These are phyloP conservation scores for Eurytoma adleriae DNA, from an alignment of 2,888 invertebrate species.

Conservation along the genomic window DNA sequence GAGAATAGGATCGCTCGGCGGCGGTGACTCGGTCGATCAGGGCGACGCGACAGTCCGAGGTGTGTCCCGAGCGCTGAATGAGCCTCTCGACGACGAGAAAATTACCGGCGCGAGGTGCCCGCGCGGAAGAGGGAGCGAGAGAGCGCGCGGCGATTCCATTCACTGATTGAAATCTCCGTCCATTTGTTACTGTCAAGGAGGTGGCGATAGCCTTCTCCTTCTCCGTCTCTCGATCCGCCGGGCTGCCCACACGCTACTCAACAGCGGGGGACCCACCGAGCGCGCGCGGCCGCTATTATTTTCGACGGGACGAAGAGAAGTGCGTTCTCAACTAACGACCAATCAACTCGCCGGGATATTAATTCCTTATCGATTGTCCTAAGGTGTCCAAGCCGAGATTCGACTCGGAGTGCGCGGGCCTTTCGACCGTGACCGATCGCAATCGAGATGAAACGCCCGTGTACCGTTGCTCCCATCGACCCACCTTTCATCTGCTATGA, in stretches of 20 bases:
- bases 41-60: conserved; percentile 69
- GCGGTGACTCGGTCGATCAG: conserved; percentile 42
- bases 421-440: conserved; percentile 61
- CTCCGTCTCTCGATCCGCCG: conserved; percentile 60
- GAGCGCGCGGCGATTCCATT: conserved; percentile 78
- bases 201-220: conserved; percentile 74
- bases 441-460: conserved; percentile 57
- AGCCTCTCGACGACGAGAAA: conserved; percentile 56
- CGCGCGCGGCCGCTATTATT: conserved; percentile 67
- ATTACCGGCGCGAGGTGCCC: conserved; percentile 52
- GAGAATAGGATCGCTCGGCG: conserved; percentile 31
- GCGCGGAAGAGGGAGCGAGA: conserved; percentile 3
- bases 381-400: conserved; percentile 60
- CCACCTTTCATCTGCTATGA: conserved; percentile 57
- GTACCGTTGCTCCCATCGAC: conserved; percentile 56
- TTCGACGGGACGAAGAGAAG: conserved; percentile 63
- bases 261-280: conserved; percentile 43
- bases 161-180: conserved; percentile 85
- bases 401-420: conserved; percentile 53
- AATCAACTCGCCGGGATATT: conserved; percentile 72
- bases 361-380: conserved; percentile 72
- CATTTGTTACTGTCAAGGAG: conserved; percentile 87
- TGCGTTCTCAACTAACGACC: conserved; percentile 67
- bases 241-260: conserved; percentile 67
- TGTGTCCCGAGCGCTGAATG: conserved; percentile 62